phyloP scores from a whole-genome alignment of 2,113 vertebrate species.

The Atrichornis clamosus region DNA sequence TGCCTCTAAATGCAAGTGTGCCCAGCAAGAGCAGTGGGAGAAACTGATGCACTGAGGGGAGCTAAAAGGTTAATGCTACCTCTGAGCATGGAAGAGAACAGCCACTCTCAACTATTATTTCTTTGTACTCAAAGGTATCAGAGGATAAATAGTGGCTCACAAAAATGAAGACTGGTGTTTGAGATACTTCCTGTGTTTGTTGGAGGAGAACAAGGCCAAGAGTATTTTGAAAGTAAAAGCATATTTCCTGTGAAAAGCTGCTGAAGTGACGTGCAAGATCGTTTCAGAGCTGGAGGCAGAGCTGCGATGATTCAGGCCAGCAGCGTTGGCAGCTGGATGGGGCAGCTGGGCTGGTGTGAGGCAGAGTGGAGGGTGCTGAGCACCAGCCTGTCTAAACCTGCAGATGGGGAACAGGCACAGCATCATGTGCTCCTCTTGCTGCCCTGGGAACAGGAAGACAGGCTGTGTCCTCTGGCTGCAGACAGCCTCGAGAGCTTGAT shows the following conservation, averaged over 20 bases:
- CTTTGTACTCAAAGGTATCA: background rate
- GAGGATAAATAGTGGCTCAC: background rate
- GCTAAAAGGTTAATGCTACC: background rate
- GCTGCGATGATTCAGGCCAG: background rate
- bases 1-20: background rate
- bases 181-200: slow-evolving; percentile 39
- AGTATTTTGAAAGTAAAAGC: slow-evolving; percentile 51
- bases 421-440: background rate
- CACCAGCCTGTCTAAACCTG: background rate
- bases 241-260: slow-evolving; percentile 38
- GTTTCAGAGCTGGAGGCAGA: background rate
- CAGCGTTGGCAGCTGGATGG: background rate
- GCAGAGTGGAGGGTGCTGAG: background rate
- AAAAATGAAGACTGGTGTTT: slow-evolving; percentile 8
- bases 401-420: background rate
- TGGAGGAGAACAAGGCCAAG: background rate
- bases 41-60: background rate
- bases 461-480: background rate
- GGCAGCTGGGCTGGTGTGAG: background rate
- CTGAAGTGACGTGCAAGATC: background rate
- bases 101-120: background rate
- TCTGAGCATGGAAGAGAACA: background rate
- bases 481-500: background rate
- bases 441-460: background rate
- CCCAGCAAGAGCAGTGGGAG: background rate